Evolutionary conservation across 2,113 vertebrate species (phyloP), one percentile per base, ranked within the genome.

Genomic region (Pteronura brasiliensis): DNA sequence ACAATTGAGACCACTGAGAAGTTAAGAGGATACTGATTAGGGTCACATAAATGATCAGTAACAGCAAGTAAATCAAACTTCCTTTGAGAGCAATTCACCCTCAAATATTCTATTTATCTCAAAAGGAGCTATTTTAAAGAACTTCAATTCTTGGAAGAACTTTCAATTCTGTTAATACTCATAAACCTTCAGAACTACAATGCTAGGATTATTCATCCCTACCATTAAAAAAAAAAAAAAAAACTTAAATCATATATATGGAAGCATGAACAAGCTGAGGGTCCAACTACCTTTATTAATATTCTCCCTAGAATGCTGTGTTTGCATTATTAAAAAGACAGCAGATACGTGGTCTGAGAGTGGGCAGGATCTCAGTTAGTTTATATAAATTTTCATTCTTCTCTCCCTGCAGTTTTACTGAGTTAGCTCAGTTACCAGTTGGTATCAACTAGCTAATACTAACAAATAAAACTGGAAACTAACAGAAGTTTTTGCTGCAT

Each of bases 371-470:
- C 77, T 93, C 49, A 11, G 52, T 61, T 55, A 87, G 25, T 63
- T 92, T 61, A 95, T 36, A 76, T 10, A 82, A 74, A 81, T 94
- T 95, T 59, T 96, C 69, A 80, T 83, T 93, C 34, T 93, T 92
- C 55, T 72, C n/a, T 79, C 11, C 34, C 59, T 42, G 81, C n/a
- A 36, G n/a, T 79, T 81, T 52, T 82, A 79, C 11, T 65, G 27
- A 65, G 10, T 85, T 31, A 65, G 69, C 27, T 93, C 36, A 93
- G 65, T 4, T 44, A 96, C 36, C 17, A 93, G 47, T 4, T 95
- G 25, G 36, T 63, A 80, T 71, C 59, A 83, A 49, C 44, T 79
- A 87, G 42, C 3, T 77, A 88, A 97, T 27, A 82, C 6, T 69
- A 39, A 92, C 27, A 71, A 44, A 49, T 36, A 86, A 72, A 96